Percentiles rank a stretch among this genome's conserved stretches.
These are phyloP conservation scores for Machimus atricapillus DNA, from an alignment of 2,888 invertebrate genomes.

Conservation along the genomic window DNA sequence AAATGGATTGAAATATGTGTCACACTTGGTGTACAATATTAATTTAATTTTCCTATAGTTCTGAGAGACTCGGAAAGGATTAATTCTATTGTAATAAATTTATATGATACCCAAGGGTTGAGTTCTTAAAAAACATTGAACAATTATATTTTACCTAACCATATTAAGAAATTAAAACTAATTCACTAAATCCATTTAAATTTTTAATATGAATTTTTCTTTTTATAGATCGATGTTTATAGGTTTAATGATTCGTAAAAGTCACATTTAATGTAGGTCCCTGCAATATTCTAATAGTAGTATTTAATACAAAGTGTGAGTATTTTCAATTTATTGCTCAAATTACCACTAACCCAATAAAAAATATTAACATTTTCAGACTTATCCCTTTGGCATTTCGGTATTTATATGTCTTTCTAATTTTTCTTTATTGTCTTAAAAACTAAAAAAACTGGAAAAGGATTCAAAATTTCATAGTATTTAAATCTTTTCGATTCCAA, in stretches of 20 bases:
- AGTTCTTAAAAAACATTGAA: neutral
- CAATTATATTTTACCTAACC: neutral
- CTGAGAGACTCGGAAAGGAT: neutral
- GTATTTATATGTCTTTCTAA: too few relatives aligned
- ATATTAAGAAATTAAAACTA: neutral
- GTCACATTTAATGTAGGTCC: neutral
- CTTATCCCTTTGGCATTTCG: too few relatives aligned
- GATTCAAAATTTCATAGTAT: too few relatives aligned
- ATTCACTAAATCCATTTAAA: neutral
- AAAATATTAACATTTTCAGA: neutral
- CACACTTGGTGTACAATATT: too few relatives aligned
- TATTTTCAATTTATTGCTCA: neutral
- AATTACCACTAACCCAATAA: neutral
- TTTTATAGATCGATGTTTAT: neutral
- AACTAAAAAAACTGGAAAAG: too few relatives aligned
- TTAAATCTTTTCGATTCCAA: too few relatives aligned
- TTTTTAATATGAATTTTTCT: neutral
- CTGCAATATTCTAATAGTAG: neutral
- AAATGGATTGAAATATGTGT: too few relatives aligned
- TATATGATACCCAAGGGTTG: neutral
- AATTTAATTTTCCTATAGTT: neutral
- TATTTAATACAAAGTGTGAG: slow-evolving; percentile 14
- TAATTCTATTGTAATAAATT: neutral
- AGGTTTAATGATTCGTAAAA: neutral
- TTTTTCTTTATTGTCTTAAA: too few relatives aligned